Base-by-base conservation (phyloP, 1,140 invertebrate species). In the Charaxes varanes region DNA sequence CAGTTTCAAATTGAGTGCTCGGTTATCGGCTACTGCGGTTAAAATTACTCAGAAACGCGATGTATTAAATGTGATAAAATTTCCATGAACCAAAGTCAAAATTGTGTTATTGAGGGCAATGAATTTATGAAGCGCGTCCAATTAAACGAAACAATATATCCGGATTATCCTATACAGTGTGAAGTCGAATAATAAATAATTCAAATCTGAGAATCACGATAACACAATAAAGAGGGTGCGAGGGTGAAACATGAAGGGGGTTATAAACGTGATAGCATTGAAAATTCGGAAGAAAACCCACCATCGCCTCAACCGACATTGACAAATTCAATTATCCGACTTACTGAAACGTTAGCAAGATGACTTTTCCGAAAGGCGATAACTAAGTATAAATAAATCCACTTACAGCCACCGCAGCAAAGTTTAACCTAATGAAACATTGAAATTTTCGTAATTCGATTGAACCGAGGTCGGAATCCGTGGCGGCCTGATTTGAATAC, bases 371-470 rank as follows among this genome's bases (percentile, higher is more conserved):
- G 61, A 53, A 62, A 67, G 64, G 64, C 73, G 63, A 80, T 83
- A 82, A 80, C 76, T 80, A 80, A 80, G 76, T 83, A 83, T 63
- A 70, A 71, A 83, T 77, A 83, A 83, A 83, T 83, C 80, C 74
- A 77, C 66, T 83, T 83, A 83, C 48, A 70, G 63, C 62, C 58
- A 61, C 69, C 67, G 72, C 74, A 65, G 73, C 62, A 76, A 78
- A 79, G 76, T 83, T 80, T 79, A 80, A 83, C 70, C 74, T 77
- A 71, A 83, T 83, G 79, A 72, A 77, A 83, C 71, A 79, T 77
- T 77, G 72, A 72, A 83, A 78, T 83, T 77, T 72, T 61, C 56
- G 61, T 83, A 83, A 83, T 69, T 79, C 49, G 57, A 77, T 80
- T 80, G 63, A 41, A 49, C 49, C 40, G 71, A 71, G 70, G 70